Evolutionary conservation across 2,797 vertebrate genomes (phyloP).

Genomic region (Thamnophis elegans): DNA sequence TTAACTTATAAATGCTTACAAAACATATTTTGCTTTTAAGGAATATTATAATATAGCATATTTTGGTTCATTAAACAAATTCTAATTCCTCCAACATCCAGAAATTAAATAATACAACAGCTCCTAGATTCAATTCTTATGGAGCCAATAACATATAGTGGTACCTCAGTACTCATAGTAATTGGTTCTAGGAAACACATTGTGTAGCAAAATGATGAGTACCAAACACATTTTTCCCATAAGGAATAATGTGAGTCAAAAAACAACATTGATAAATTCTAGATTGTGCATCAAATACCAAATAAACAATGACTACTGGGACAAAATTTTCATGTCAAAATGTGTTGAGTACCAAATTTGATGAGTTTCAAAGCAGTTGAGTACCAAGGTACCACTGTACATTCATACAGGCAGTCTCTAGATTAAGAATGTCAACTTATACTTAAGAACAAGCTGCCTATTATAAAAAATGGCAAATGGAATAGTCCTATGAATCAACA

Average conservation of each 20-base stretch:
- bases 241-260: background rate
- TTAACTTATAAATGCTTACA: conserved; percentile 22
- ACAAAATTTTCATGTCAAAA: background rate
- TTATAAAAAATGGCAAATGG: background rate
- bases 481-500: background rate
- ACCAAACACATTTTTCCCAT: background rate
- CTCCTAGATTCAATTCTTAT: background rate
- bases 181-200: background rate
- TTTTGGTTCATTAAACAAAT: background rate
- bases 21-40: background rate
- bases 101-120: background rate
- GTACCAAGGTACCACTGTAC: background rate
- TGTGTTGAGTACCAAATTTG: background rate
- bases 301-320: background rate
- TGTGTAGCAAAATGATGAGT: background rate
- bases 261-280: background rate
- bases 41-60: background rate
- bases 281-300: background rate
- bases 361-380: background rate
- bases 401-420: background rate
- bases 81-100: background rate
- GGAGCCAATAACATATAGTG: background rate
- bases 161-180: background rate
- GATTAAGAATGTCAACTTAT: background rate
- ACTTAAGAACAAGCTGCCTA: background rate